Base-by-base conservation (phyloP, 2,888 invertebrate genomes). In the Hypomecis atomaria region DNA sequence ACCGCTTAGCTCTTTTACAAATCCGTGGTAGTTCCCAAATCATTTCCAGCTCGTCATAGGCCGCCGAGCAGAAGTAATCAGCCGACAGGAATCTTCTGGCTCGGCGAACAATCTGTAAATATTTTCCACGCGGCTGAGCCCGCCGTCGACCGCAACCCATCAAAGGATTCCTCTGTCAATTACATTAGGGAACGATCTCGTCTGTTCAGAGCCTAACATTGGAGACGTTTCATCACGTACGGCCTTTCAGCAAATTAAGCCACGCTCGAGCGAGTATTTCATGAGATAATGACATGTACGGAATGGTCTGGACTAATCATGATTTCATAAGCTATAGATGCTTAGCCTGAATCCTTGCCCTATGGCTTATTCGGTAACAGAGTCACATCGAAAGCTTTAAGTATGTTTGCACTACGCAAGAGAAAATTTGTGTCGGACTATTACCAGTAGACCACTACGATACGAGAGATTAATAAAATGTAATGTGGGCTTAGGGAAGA, bases 61-160 rank as follows among this genome's bases (percentile, higher is more conserved):
- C 72, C 69, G 60, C 36, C 60, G 70, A 71, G 65, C 64, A 73
- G 64, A 68, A 71, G 62, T 71, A 65, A 73, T 72, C 66, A 65
- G 69, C 74, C 69, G 69, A 65, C 66, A 69, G 54, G 64, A 74
- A 72, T 73, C 66, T 75, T 76, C 64, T 70, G 63, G 71, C 73
- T 71, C 73, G 73, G 57, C 65, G 78, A 74, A 73, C 78, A 77
- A 75, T 75, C 70, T 72, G 67, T 71, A 64, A 77, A 79, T 77
- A 76, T 77, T 74, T 81, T 83, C 76, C 77, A 72, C 69, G 70
- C 76, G 74, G 69, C 13, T 49, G 60, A 62, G 73, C 72, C 55
- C 60, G 58, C 66, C 68, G 67, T 69, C 64, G 68, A 33, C 63
- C 69, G 70, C 61, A 10, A 62, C 62, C 71, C 73, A 78, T 84